These are phyloP conservation scores for Brachionus rubens DNA, from an alignment of 1,140 invertebrate genomes.

Conservation along the genomic window DNA sequence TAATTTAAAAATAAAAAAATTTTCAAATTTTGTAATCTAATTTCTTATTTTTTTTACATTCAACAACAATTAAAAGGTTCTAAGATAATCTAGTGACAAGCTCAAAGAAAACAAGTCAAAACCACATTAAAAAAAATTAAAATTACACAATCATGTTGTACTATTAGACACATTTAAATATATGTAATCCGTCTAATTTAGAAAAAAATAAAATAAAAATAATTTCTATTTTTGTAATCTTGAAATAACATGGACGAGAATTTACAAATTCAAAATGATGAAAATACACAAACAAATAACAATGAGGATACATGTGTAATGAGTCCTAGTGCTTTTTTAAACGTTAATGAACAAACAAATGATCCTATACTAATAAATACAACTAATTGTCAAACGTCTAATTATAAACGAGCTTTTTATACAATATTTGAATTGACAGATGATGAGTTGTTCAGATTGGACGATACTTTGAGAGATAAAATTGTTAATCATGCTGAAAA, in stretches of 20 bases:
- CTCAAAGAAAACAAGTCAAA: not conserved
- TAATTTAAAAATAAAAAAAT: no score
- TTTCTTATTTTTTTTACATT: no score
- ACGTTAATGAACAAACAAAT: slow-evolving; percentile 1
- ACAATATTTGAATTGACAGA: slow-evolving; percentile 39
- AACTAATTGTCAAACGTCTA: not conserved
- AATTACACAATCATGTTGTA: slow-evolving; percentile 7
- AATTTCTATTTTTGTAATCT: no score
- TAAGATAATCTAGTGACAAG: not conserved
- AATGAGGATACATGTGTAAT: not conserved
- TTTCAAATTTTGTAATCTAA: no score
- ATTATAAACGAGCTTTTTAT: slow-evolving; percentile 4
- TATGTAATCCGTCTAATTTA: slow-evolving; percentile 1
- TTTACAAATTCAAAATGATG: slow-evolving; percentile 3
- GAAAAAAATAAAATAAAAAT: not conserved
- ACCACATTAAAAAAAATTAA: not conserved
- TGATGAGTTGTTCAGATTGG: slow-evolving; percentile 22
- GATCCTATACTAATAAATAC: not conserved
- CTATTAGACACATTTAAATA: not conserved
- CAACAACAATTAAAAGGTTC: not conserved
- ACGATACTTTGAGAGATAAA: slow-evolving; percentile 27
- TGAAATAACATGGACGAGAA: slow-evolving; percentile 10
- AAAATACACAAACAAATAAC: not conserved
- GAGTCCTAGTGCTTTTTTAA: not conserved
- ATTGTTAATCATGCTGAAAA: slow-evolving; percentile 16